Evolutionary conservation across 2,888 invertebrate genomes (phyloP), one percentile per base, ranked within the genome.

Genomic region (Alloplasta piceator): DNA sequence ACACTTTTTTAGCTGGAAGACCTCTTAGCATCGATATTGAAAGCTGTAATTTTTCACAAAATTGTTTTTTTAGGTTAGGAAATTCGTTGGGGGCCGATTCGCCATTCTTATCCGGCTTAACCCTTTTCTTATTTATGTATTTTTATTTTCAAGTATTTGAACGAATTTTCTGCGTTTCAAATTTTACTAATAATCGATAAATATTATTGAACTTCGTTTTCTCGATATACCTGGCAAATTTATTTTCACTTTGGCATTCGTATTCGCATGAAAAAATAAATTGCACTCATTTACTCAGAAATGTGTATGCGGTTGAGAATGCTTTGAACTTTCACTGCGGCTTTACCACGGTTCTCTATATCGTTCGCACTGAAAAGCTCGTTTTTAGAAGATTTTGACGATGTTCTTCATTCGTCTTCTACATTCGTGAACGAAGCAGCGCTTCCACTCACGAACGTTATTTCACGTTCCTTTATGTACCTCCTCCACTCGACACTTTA

Each of bases 331-430:
- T 58, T 66, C 55, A 14, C 26, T 14, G 48, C 46, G 26, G 38
- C 14, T 71, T 66, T 56, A 26, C 48, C 38, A 9, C 68, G 63
- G 58, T 66, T 52, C 64, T 74, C 66, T 80, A 56, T 71, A 70
- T 81, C 70, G 71, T 38, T 70, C 66, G 78, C 74, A 80, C 73
- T 70, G 60, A 55, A 74, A 78, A 81, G 77, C 81, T 81, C 70
- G 56, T 78, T 81, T 26, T 60, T 39, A 78, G 71, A 77, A 70
- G 64, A 77, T 77, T 77, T 55, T 55, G 14, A 52, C 10, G 16
- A 41, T 46, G 70, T 77, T 60, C 74, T 60, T 80, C 70, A 61
- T 75, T 66, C 78, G 66, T 78, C 74, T 81, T 78, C 5, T 52
- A 43, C 70, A 55, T 60, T 71, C 16, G 63, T 26, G 26, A 26